Conservation (phyloP, 2,888 invertebrate species). For the Neoitamus cyanurus region DNA sequence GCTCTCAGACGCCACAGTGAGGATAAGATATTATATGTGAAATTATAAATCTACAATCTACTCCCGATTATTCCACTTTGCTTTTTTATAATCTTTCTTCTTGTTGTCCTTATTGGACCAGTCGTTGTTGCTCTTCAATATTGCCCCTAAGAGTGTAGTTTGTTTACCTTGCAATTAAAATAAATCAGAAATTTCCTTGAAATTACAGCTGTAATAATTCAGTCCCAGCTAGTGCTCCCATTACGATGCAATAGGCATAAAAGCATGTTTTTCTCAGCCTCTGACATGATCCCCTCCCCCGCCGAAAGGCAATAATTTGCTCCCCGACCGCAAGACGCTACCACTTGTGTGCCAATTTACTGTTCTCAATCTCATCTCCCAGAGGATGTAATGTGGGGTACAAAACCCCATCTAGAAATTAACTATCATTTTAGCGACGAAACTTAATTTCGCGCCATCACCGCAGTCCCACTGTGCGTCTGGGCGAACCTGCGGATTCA, state of each 20-base stretch:
- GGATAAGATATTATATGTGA: no score
- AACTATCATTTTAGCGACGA: constrained; percentile 17
- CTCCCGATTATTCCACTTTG: no score
- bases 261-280: neutral
- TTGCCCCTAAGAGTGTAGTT: no score
- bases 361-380: neutral
- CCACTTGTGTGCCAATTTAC: neutral
- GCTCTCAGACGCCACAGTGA: no score
- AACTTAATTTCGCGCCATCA: neutral
- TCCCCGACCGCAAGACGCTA: neutral
- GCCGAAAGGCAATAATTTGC: neutral
- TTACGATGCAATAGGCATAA: neutral
- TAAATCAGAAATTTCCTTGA: neutral
- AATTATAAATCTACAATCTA: no score
- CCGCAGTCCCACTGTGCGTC: neutral
- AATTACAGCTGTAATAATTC: neutral
- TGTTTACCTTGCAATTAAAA: neutral
- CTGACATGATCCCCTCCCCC: neutral
- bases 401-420: constrained; percentile 20
- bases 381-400: neutral
- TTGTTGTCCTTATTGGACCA: no score
- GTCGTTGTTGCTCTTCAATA: no score
- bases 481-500: no score
- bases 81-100: no score
- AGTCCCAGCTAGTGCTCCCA: neutral